phyloP scores from a whole-genome alignment of 2,888 invertebrate species.

The Monopis laevigella region DNA sequence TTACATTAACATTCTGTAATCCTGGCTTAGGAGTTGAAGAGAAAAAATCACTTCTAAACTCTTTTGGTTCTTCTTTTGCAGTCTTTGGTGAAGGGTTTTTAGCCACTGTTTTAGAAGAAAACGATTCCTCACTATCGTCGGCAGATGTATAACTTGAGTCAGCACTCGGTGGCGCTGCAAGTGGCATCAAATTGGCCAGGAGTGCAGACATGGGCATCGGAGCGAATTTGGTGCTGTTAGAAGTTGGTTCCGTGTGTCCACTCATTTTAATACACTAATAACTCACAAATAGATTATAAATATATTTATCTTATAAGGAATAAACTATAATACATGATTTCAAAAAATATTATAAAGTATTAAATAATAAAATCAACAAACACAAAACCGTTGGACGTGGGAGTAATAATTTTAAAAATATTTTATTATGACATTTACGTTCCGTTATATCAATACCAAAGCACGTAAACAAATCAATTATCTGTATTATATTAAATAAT shows the following conservation, averaged over 20 bases:
- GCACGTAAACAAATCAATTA: too few species aligned
- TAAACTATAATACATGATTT: too few species aligned
- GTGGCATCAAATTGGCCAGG: slow-evolving; percentile 44
- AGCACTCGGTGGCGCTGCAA: slow-evolving; percentile 28
- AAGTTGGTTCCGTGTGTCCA: slow-evolving; percentile 40
- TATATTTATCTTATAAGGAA: too few species aligned
- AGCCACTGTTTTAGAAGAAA: slow-evolving; percentile 8
- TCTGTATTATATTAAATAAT: too few species aligned
- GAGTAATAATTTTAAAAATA: too few species aligned
- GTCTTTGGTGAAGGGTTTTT: slow-evolving; percentile 4
- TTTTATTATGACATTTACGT: too few species aligned
- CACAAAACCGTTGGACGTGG: too few species aligned
- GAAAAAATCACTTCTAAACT: slow-evolving; percentile 25
- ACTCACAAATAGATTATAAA: too few species aligned
- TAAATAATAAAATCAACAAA: too few species aligned
- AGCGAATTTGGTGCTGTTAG: slow-evolving; percentile 50
- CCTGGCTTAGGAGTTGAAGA: slow-evolving; percentile 32
- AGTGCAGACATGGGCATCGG: slow-evolving; percentile 59
- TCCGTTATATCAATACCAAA: too few species aligned
- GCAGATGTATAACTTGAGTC: slow-evolving; percentile 35
- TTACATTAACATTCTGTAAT: slow-evolving; percentile 27
- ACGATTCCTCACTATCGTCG: slow-evolving; percentile 47
- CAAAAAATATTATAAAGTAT: too few species aligned
- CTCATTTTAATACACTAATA: too few species aligned
- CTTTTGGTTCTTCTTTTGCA: slow-evolving; percentile 11